Conservation (phyloP, 2,888 invertebrate species). For the Syritta pipiens region DNA sequence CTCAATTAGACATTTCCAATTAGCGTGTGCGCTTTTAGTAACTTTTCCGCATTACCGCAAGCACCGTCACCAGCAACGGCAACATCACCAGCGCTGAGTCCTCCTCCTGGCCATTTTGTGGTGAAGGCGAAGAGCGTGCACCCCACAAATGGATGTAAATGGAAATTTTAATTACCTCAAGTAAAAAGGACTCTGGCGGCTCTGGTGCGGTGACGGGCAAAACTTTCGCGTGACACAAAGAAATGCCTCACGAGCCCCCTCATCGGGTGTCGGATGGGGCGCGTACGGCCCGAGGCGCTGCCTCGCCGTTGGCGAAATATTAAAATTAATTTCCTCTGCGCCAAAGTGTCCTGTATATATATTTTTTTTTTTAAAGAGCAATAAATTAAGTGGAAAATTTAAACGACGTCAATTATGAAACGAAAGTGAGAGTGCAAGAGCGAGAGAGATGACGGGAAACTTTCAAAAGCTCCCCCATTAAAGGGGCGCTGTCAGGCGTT, state of each 20-base stretch:
- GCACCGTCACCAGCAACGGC: slow-evolving; percentile 13
- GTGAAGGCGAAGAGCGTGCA: slow-evolving; percentile 12
- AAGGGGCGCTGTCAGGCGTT: neutral
- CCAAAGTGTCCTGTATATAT: slow-evolving; percentile 47
- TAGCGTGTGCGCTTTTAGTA: slow-evolving; percentile 65
- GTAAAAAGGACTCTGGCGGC: slow-evolving; percentile 15
- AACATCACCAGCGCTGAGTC: slow-evolving; percentile 15
- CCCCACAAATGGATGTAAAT: slow-evolving; percentile 61
- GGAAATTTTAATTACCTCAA: slow-evolving; percentile 66
- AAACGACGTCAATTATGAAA: slow-evolving; percentile 67
- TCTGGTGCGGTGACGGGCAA: slow-evolving; percentile 20
- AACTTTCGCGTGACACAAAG: slow-evolving; percentile 67
- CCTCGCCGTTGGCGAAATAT: slow-evolving; percentile 50
- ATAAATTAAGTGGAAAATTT: slow-evolving; percentile 69
- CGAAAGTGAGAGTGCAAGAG: too few relatives aligned
- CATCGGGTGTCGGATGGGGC: too few relatives aligned
- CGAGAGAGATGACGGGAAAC: too few relatives aligned
- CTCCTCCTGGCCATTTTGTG: slow-evolving; percentile 3
- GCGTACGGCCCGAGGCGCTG: too few relatives aligned
- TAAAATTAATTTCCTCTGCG: slow-evolving; percentile 67
- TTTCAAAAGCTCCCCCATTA: slow-evolving; percentile 32
- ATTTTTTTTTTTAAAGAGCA: slow-evolving; percentile 54
- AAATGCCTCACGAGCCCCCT: slow-evolving; percentile 46
- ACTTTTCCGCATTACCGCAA: slow-evolving; percentile 47
- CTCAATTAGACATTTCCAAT: slow-evolving; percentile 69